Conservation (phyloP, 2,797 vertebrate genomes). For the Oreochromis mossambicus region DNA sequence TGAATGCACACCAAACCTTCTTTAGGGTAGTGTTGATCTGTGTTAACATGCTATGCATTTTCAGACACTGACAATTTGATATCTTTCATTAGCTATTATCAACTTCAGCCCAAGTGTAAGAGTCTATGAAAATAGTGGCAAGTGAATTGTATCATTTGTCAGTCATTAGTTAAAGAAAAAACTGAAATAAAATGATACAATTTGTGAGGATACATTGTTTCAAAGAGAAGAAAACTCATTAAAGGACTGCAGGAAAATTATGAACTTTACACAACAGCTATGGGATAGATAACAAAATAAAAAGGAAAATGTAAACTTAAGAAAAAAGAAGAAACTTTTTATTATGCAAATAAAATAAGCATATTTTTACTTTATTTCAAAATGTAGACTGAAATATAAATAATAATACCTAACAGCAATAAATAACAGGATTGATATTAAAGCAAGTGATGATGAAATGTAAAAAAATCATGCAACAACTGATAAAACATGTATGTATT, state of each 20-base stretch:
- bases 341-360: not conserved
- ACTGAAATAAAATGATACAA: accelerated
- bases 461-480: not conserved
- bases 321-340: accelerated
- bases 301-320: not conserved
- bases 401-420: not conserved
- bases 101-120: not conserved
- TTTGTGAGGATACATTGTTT: not conserved
- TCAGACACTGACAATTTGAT: not conserved
- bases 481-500: not conserved
- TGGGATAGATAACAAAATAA: not conserved
- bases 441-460: not conserved
- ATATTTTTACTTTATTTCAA: not conserved
- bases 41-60: not conserved
- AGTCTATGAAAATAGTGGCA: not conserved
- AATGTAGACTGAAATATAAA: not conserved
- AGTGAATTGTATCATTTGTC: not conserved
- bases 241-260: not conserved
- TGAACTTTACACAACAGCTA: not conserved
- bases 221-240: not conserved
- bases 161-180: not conserved
- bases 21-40: not conserved
- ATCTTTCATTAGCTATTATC: not conserved
- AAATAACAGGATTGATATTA: not conserved
- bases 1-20: slow-evolving; percentile 2